Base-by-base conservation (phyloP, 2,113 vertebrate genomes). In the Ancistrus triradiatus region DNA sequence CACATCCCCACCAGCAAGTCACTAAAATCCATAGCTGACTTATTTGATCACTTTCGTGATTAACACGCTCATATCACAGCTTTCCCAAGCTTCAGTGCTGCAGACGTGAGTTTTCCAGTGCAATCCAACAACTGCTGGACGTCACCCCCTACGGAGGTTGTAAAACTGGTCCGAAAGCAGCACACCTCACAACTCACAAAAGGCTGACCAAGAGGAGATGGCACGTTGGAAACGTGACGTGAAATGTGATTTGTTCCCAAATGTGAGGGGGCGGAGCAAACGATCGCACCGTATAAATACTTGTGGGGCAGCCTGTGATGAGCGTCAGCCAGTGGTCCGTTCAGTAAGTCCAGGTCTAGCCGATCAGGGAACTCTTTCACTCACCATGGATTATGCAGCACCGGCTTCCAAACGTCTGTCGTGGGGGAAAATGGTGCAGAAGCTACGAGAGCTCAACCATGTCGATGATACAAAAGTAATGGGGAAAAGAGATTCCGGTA, bases 171-270 rank as follows among this genome's bases (percentile, higher is more conserved):
- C 40, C 18, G 35, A 8, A 37, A 37, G 9, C 14, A 18, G 6
- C 15, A 49, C 2, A 19, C n/a, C 25, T 38, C n/a, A n/a, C n/a
- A n/a, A n/a, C n/a, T n/a, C n/a, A n/a, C 59, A 4, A 14, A 19
- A 51, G 22, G 3, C 31, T 3, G 19, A 28, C 14, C 19, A 19
- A 35, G 28, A 49, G 88, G 90, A 85, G 82, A 74, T 79, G 77
- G 79, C 82, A 86, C 75, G 86, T 81, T 80, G 83, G 53, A 86
- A 85, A 95, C 93, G 92, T 93, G 92, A 78, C 0, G n/a, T 18
- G 3, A 14, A 27, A 5, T 37, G 47, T 51, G 60, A 63, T 63
- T 63, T 47, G 60, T 10, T 21, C 7, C 27, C 31, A 72, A 77
- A 62, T 27, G 1, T 1, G 7, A 8, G 31, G 63, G 77, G 78